Percentiles rank a stretch among this genome's conserved stretches.
phyloP scores from a whole-genome alignment of 2,797 vertebrate species.

The Apogon hyalosoma region DNA sequence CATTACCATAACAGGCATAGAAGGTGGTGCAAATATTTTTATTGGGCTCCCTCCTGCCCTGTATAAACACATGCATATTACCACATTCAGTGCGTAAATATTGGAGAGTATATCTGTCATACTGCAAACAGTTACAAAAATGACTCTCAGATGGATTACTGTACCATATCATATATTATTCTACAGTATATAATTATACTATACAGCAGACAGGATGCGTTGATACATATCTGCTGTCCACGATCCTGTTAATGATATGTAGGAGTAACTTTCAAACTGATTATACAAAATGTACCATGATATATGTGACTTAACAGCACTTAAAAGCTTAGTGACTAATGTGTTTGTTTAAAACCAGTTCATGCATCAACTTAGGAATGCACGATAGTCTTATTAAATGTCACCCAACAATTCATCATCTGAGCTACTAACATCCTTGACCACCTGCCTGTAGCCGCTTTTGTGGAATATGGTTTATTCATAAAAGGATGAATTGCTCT shows the following conservation, averaged over 20 bases:
- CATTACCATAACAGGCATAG: conserved; percentile 50
- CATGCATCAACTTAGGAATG: conserved; percentile 37
- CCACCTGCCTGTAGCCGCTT: conserved; percentile 39
- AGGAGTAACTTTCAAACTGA: conserved; percentile 17
- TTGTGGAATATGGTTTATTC: conserved; percentile 44
- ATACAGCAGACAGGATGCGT: not conserved
- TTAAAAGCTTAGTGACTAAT: conserved; percentile 23
- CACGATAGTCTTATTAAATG: conserved; percentile 27
- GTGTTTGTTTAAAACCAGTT: conserved; percentile 41
- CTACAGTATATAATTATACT: not conserved
- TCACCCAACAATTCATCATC: conserved; percentile 57
- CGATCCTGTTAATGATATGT: conserved; percentile 8
- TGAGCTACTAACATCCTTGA: conserved; percentile 41
- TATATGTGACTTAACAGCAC: conserved; percentile 18
- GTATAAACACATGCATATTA: conserved; percentile 56
- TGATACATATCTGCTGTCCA: conserved; percentile 16
- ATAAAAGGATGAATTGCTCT: conserved; percentile 45
- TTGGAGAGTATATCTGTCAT: conserved; percentile 43
- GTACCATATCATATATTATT: conserved; percentile 3
- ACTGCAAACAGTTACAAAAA: conserved; percentile 50
- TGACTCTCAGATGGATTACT: conserved; percentile 18
- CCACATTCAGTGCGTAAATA: conserved; percentile 54
- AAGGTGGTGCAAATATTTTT: conserved; percentile 65
- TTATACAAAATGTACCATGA: conserved; percentile 40
- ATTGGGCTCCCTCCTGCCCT: conserved; percentile 25